phyloP scores from a whole-genome alignment of 1,140 invertebrate genomes.

The Mamestra configurata region DNA sequence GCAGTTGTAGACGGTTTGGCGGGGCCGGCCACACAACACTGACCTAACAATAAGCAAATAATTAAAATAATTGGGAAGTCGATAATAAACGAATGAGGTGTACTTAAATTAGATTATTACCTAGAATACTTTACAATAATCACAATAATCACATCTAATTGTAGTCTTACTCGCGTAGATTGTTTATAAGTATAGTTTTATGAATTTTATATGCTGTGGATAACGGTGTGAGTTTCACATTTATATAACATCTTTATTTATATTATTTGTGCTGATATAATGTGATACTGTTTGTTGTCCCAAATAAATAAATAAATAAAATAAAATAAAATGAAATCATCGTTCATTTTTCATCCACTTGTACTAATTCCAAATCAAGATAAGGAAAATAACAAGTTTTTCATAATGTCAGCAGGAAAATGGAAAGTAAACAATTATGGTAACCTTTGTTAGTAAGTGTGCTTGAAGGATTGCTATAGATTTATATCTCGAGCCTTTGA shows the following conservation, averaged over 20 bases:
- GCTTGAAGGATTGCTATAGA: neutral
- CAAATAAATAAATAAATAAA: too few relatives aligned
- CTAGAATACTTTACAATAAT: too few relatives aligned
- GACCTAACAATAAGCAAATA: slow-evolving; percentile 15
- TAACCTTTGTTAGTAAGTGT: neutral
- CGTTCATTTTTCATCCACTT: neutral
- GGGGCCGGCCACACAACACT: neutral
- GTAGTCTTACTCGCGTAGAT: too few relatives aligned
- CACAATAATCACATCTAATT: too few relatives aligned
- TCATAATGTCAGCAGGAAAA: neutral
- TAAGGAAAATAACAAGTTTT: slow-evolving; percentile 4
- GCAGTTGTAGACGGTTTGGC: slow-evolving; percentile 5
- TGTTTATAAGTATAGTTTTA: too few relatives aligned
- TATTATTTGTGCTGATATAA: too few relatives aligned
- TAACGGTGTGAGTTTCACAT: too few relatives aligned
- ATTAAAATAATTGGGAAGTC: neutral
- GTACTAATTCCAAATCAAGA: neutral
- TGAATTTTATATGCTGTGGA: too few relatives aligned
- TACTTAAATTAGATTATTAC: neutral
- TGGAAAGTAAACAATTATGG: neutral
- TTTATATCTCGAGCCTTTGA: slow-evolving; percentile 11
- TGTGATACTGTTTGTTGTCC: too few relatives aligned
- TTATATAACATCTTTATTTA: too few relatives aligned
- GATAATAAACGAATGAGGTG: neutral
- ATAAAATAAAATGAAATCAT: too few relatives aligned